Evolutionary conservation across 2,113 vertebrate genomes (phyloP).

Genomic region (Trichomycterus rosablanca): DNA sequence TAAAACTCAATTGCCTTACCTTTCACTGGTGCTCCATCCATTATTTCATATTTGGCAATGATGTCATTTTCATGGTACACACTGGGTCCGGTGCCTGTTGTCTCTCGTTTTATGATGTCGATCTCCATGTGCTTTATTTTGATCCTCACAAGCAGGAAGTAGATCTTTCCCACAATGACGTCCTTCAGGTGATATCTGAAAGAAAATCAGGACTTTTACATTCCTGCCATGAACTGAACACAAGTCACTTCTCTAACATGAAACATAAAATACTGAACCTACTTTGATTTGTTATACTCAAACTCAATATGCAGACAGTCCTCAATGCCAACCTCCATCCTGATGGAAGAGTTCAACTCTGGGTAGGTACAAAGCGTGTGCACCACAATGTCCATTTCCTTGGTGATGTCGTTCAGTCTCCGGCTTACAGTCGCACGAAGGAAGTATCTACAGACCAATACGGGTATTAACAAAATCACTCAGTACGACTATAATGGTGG

Average conservation of each 20-base stretch:
- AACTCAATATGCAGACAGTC: slow-evolving; percentile 98
- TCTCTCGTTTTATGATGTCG: slow-evolving; percentile 95
- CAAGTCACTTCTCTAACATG: not conserved
- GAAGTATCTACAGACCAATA: slow-evolving; percentile 78
- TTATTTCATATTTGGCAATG: slow-evolving; percentile 97
- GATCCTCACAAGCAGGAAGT: slow-evolving; percentile 95
- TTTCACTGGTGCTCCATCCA: slow-evolving; percentile 94
- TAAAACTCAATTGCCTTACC: slow-evolving; percentile 73
- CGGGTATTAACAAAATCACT: not conserved
- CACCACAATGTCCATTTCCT: slow-evolving; percentile 96
- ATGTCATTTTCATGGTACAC: slow-evolving; percentile 97
- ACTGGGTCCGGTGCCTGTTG: slow-evolving; percentile 89
- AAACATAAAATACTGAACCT: slow-evolving; percentile 51
- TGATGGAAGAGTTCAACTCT: slow-evolving; percentile 95
- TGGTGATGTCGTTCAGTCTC: slow-evolving; percentile 88
- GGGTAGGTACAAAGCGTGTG: slow-evolving; percentile 93
- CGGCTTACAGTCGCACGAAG: slow-evolving; percentile 91
- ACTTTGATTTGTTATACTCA: slow-evolving; percentile 99
- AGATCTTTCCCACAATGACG: slow-evolving; percentile 97
- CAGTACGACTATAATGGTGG: no score
- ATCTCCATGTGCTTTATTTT: slow-evolving; percentile 99
- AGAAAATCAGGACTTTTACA: not conserved
- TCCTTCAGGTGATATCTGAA: slow-evolving; percentile 93
- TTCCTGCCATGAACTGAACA: no score
- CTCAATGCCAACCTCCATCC: slow-evolving; percentile 98